These are phyloP conservation scores for Anseranas semipalmata DNA, from an alignment of 2,113 vertebrate species.

Conservation along the genomic window DNA sequence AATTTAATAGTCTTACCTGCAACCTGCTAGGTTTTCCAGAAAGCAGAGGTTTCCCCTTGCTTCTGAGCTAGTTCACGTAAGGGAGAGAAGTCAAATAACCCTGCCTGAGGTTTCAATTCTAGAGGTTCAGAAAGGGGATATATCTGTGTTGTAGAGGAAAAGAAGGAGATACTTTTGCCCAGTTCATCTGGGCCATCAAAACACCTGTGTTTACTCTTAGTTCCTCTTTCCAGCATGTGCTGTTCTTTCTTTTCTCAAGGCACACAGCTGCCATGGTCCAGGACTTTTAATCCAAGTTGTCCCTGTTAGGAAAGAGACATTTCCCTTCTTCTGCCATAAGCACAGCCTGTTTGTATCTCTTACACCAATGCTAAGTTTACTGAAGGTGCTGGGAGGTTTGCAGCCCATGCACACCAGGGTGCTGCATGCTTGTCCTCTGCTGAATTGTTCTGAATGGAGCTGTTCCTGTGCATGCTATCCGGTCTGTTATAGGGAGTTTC, in stretches of 20 bases:
- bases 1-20: background rate
- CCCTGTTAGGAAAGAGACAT: rapidly evolving
- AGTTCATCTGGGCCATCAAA: background rate
- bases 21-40: background rate
- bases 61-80: background rate
- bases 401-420: background rate
- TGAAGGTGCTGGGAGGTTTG: background rate
- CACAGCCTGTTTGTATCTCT: no score
- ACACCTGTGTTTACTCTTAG: rapidly evolving
- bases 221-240: background rate
- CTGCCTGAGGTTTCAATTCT: background rate
- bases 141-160: background rate
- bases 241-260: background rate
- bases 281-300: background rate
- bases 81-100: background rate
- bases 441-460: background rate
- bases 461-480: rapidly evolving
- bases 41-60: background rate
- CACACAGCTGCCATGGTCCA: rapidly evolving
- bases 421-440: background rate
- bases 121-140: background rate
- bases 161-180: background rate
- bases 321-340: background rate
- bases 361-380: rapidly evolving
- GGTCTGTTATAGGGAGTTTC: background rate